Evolutionary conservation across 2,888 invertebrate genomes (phyloP), one percentile per base, ranked within the genome.

Genomic region (Hetaerina titia): DNA sequence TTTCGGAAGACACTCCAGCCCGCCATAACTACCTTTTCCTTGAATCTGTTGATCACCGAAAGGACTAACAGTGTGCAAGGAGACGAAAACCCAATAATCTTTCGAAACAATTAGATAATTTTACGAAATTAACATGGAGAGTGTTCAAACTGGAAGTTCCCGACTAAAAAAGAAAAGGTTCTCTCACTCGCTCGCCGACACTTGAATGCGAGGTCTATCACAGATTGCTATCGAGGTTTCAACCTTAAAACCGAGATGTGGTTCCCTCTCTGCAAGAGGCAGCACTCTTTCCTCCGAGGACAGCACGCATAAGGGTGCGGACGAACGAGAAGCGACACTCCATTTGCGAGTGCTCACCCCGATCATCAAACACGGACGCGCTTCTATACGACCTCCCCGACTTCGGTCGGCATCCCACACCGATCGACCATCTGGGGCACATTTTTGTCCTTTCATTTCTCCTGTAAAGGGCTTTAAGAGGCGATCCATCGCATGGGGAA

Each of bases 171-270:
- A 81, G 31, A 31, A 31, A 31, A 8, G 4, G 22, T 11, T 81
- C 9, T 31, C 81, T 81, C 11, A 31, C 25, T 81, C 31, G 81
- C 31, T 81, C 81, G 11, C 81, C 31, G 81, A 81, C 81, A 81
- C 81, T 81, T 13, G 5, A 81, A 81, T 9, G 25, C 81, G 81
- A 81, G 31, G 81, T 31, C 81, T 81, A 81, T 13, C 81, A 31
- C 81, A 31, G 81, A 81, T 13, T 22, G 81, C 81, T 31, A 31
- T 81, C 81, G 25, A 81, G 81, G 81, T 13, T 81, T 81, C 81
- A 81, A 81, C 81, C 81, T 81, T 81, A 81, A 81, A 81, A 81
- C 81, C 81, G 81, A 81, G 81, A 81, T 31, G 31, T 31, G 31
- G 25, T 81, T 81, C 31, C 81, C 31, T 31, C 25, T 81, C 19